These are phyloP conservation scores for Megaceryle torquata DNA, from an alignment of 2,113 vertebrate genomes.

Conservation along the genomic window DNA sequence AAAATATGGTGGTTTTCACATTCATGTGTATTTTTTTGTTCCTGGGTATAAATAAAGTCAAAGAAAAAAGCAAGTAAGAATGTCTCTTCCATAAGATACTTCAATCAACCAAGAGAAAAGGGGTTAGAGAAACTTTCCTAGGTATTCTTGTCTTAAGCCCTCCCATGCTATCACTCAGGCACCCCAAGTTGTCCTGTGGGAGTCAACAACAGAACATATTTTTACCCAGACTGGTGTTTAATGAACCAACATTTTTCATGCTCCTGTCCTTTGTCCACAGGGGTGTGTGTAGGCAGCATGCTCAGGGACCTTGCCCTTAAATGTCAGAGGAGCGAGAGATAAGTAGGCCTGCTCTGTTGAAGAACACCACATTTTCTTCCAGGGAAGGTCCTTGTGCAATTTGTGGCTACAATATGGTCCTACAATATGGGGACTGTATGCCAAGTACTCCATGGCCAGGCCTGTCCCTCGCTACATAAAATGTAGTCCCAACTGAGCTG, in stretches of 20 bases:
- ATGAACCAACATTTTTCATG: neutral
- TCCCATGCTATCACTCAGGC: neutral
- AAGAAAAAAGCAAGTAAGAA: neutral
- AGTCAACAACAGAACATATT: neutral
- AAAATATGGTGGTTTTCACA: neutral
- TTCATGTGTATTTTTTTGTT: neutral
- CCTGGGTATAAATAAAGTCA: neutral
- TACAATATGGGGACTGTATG: no score
- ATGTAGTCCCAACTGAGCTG: neutral
- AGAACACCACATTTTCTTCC: neutral
- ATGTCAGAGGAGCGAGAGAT: neutral
- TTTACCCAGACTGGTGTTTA: neutral
- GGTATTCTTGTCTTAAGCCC: neutral
- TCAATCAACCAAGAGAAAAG: neutral
- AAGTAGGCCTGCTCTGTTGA: neutral
- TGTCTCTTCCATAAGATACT: neutral
- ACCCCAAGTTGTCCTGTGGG: neutral
- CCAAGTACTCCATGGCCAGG: neutral
- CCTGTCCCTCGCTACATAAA: neutral
- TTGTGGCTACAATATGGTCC: neutral
- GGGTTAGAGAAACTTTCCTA: neutral
- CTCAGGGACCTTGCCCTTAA: neutral
- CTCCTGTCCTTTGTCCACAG: neutral
- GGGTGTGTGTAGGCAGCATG: rapidly evolving
- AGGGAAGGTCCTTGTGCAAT: neutral